Evolutionary conservation across 2,888 invertebrate species (phyloP).

Genomic region (Pandemis corylana): DNA sequence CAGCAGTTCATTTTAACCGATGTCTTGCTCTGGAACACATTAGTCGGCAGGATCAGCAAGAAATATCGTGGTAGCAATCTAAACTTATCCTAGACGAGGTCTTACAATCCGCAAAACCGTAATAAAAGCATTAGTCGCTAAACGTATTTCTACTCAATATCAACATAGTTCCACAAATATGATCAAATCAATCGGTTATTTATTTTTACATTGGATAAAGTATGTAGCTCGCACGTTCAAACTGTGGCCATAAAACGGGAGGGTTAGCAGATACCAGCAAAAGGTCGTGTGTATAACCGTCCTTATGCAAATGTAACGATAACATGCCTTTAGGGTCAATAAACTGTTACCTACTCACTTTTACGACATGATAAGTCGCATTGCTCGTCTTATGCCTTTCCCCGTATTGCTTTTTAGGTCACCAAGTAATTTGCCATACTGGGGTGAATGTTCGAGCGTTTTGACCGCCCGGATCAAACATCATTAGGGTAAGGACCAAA

Average conservation of each 20-base stretch:
- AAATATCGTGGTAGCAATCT: no score
- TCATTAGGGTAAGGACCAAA: no score
- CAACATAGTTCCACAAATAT: background rate
- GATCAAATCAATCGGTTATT: constrained; percentile 19
- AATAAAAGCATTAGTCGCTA: background rate
- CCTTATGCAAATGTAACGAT: constrained; percentile 82
- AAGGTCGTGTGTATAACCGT: constrained; percentile 52
- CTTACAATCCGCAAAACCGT: no score
- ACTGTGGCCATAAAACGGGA: constrained; percentile 69
- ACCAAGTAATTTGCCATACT: constrained; percentile 56
- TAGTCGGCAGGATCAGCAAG: no score
- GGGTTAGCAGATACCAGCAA: constrained; percentile 62
- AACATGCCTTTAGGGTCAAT: constrained; percentile 81
- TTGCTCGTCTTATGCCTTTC: constrained; percentile 59
- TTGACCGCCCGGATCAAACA: no score
- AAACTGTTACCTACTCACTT: constrained; percentile 79
- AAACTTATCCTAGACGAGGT: no score
- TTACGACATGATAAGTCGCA: constrained; percentile 81
- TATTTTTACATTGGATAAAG: constrained; percentile 14
- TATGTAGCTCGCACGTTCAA: constrained; percentile 28
- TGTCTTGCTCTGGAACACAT: no score
- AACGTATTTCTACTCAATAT: background rate
- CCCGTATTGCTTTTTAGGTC: constrained; percentile 60
- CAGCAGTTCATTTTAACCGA: no score
- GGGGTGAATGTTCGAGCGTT: no score